Evolutionary conservation across 2,797 vertebrate genomes (phyloP).

Genomic region (Danio jaintianensis): DNA sequence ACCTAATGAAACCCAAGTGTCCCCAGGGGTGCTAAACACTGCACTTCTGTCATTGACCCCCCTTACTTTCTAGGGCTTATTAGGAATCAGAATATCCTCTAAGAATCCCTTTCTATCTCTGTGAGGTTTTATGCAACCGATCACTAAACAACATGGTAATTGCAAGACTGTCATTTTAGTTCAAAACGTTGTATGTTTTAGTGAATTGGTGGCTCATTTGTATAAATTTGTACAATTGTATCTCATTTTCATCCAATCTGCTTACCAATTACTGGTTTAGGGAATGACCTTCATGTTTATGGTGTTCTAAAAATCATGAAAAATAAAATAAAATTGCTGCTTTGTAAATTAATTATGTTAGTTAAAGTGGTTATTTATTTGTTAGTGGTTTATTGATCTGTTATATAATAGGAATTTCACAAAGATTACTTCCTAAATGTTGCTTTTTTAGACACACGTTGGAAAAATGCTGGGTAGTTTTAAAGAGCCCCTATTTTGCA

Average conservation of each 20-base stretch:
- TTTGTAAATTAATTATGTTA: background rate
- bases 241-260: too few species aligned
- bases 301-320: background rate
- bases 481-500: too few species aligned
- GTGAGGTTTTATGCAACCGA: background rate
- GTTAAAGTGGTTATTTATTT: too few species aligned
- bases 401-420: too few species aligned
- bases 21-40: slow-evolving; percentile 14
- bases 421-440: too few species aligned
- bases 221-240: background rate
- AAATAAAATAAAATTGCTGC: too few species aligned
- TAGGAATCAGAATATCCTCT: background rate
- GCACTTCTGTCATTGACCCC: background rate
- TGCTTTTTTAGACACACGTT: too few species aligned
- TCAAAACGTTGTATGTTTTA: too few species aligned
- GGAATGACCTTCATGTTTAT: background rate
- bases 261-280: too few species aligned
- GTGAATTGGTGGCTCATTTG: too few species aligned
- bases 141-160: background rate
- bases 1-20: slow-evolving; percentile 32
- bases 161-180: background rate
- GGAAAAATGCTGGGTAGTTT: too few species aligned
- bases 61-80: background rate
- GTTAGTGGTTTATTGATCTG: too few species aligned
- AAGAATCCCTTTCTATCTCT: background rate